A percentile compares a stretch with the other conserved stretches of the same genome.
These are phyloP conservation scores for Pleuronectes platessa DNA, from an alignment of 2,113 vertebrate genomes.

Conservation along the genomic window DNA sequence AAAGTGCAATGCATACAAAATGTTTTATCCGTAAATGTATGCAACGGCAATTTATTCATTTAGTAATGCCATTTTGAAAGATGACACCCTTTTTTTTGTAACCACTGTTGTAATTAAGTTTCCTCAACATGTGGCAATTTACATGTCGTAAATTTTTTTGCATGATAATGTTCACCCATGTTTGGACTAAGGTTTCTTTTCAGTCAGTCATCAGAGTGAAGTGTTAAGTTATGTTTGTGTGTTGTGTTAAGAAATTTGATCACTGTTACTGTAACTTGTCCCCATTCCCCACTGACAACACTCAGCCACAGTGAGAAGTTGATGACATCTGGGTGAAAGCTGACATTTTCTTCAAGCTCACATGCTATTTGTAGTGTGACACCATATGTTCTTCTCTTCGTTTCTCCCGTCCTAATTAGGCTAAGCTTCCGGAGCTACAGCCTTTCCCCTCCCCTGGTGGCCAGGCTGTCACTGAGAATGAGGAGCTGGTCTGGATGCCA, in stretches of 20 bases:
- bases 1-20: not conserved
- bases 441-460: slow-evolving; percentile 93
- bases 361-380: slow-evolving; percentile 78
- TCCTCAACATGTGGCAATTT: not conserved
- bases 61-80: not conserved
- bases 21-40: not conserved
- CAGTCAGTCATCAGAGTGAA: slow-evolving; percentile 3
- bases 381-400: slow-evolving; percentile 60
- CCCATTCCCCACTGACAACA: slow-evolving; percentile 16
- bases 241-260: slow-evolving; percentile 32
- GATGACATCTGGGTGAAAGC: slow-evolving; percentile 68
- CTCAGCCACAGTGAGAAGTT: slow-evolving; percentile 25
- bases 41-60: not conserved
- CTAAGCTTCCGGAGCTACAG: slow-evolving; percentile 97
- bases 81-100: not conserved
- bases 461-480: slow-evolving; percentile 93
- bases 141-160: not conserved
- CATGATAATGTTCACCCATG: not conserved
- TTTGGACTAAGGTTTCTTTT: not conserved
- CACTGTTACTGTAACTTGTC: slow-evolving; percentile 38
- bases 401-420: slow-evolving; percentile 82
- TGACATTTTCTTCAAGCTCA: slow-evolving; percentile 65
- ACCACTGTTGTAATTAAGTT: no score
- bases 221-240: no score
- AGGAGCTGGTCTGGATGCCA: slow-evolving; percentile 98